These are phyloP conservation scores for Brenthis daphne DNA, from an alignment of 2,888 invertebrate species.

Conservation along the genomic window DNA sequence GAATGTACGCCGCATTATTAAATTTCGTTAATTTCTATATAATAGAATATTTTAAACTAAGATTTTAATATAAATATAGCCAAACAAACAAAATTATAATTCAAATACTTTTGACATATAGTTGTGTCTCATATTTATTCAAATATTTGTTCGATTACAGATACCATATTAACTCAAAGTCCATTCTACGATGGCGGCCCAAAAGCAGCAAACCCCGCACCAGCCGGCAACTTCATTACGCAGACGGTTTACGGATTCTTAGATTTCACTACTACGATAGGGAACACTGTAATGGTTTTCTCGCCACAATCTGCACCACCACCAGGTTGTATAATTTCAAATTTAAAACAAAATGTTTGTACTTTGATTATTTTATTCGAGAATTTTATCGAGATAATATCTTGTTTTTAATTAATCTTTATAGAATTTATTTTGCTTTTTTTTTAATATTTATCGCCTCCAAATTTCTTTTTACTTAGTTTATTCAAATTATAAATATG, in stretches of 20 bases:
- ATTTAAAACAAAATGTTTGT: neutral
- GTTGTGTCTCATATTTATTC: too few relatives aligned
- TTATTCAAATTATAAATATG: constrained; percentile 17
- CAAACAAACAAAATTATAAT: too few relatives aligned
- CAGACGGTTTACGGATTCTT: constrained; percentile 97
- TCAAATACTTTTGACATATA: too few relatives aligned
- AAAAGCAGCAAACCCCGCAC: constrained; percentile 42
- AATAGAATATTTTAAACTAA: too few relatives aligned
- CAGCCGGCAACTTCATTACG: constrained; percentile 80
- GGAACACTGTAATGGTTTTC: constrained; percentile 96
- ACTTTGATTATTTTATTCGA: too few relatives aligned
- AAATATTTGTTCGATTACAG: constrained; percentile 40
- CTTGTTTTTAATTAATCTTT: neutral
- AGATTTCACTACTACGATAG: constrained; percentile 96
- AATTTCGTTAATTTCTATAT: too few relatives aligned
- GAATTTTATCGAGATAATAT: too few relatives aligned
- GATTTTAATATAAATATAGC: too few relatives aligned
- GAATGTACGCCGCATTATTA: too few relatives aligned
- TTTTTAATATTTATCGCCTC: neutral
- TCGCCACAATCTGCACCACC: constrained; percentile 92
- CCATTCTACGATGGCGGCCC: constrained; percentile 54
- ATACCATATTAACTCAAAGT: constrained; percentile 48
- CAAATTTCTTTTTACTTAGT: constrained; percentile 11
- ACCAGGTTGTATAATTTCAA: constrained; percentile 77
- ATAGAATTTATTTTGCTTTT: neutral